Evolutionary conservation across 2,797 vertebrate species (phyloP).

Genomic region (Rhynchonycteris naso): DNA sequence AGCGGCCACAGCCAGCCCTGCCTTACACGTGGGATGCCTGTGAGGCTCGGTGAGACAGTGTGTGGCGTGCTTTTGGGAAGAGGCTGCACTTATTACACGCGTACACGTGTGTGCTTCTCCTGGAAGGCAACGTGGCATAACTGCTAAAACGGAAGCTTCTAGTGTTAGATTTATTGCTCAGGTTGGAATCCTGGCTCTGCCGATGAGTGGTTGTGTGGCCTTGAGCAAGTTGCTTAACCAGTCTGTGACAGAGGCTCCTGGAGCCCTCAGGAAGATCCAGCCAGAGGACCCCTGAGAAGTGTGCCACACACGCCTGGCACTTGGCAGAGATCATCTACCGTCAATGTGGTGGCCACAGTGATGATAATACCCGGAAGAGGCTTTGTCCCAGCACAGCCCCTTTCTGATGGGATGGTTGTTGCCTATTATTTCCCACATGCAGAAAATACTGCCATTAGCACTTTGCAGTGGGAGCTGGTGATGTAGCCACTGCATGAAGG

Average conservation of each 20-base stretch:
- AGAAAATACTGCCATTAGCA: background rate
- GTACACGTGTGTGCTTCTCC: background rate
- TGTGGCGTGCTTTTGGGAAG: too few species aligned
- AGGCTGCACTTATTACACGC: too few species aligned
- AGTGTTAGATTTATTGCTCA: too few species aligned
- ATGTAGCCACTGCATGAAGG: background rate
- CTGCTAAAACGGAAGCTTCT: background rate
- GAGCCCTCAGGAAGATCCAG: background rate
- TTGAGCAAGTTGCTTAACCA: background rate
- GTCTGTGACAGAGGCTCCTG: background rate
- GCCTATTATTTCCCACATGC: background rate
- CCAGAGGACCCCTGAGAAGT: background rate
- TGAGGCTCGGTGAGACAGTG: background rate
- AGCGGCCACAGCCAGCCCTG: background rate
- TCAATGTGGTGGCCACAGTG: accelerated
- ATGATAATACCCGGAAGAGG: background rate
- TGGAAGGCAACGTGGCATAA: too few species aligned
- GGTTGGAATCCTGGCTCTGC: background rate
- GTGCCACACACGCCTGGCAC: accelerated
- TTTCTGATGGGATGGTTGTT: background rate
- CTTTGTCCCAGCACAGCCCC: accelerated
- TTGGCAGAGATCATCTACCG: background rate
- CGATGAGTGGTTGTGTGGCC: background rate
- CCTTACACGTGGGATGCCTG: background rate
- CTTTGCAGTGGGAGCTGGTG: background rate